Percentiles rank a stretch among this genome's conserved stretches.
Conservation (phyloP, 1,140 invertebrate genomes). For the Drosophila orena region DNA sequence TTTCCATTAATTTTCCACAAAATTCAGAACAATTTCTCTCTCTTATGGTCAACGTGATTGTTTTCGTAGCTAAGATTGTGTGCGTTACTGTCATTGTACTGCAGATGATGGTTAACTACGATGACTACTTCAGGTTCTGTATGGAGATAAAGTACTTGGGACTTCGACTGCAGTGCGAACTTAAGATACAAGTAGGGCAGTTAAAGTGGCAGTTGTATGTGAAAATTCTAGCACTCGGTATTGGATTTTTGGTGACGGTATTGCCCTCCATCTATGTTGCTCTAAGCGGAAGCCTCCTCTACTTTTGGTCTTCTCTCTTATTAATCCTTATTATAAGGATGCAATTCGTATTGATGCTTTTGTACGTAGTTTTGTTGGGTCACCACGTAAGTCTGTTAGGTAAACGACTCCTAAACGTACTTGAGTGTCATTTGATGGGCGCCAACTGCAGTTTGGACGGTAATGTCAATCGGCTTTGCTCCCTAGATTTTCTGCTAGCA, state of each 20-base stretch:
- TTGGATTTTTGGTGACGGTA: conserved; percentile 15
- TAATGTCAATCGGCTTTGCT: conserved; percentile 49
- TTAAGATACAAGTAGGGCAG: conserved; percentile 12
- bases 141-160: conserved; percentile 28
- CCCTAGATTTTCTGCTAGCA: conserved; percentile 56
- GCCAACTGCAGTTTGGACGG: conserved; percentile 36
- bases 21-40: conserved; percentile 27
- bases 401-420: conserved; percentile 31
- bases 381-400: conserved; percentile 45
- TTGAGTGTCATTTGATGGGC: conserved; percentile 27
- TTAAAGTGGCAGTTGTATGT: conserved; percentile 16
- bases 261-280: conserved; percentile 18
- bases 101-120: conserved; percentile 51
- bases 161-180: conserved; percentile 40
- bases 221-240: conserved; percentile 42
- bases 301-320: conserved; percentile 59
- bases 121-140: conserved; percentile 51
- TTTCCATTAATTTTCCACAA: neutral
- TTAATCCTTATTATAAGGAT: conserved; percentile 39
- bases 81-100: conserved; percentile 49
- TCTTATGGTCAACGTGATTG: conserved; percentile 54
- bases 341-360: conserved; percentile 60
- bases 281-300: conserved; percentile 10
- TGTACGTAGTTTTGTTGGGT: conserved; percentile 55
- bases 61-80: conserved; percentile 50